A percentile compares a stretch with the other conserved stretches of the same genome.
Conservation (phyloP, 2,888 invertebrate species). For the Myopa tessellatipennis region DNA sequence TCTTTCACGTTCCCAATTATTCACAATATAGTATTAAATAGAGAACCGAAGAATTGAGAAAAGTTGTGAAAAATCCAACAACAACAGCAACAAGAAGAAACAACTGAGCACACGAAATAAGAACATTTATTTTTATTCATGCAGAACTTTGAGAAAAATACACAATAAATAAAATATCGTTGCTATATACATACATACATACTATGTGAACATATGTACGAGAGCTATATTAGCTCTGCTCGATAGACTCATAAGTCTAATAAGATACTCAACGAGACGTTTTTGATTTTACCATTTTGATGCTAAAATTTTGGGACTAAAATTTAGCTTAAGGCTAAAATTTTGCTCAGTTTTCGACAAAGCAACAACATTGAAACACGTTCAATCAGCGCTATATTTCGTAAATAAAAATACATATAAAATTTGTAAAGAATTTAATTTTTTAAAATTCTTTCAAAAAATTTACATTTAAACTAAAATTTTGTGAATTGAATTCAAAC, state of each 20-base stretch:
- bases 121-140: slow-evolving; percentile 33
- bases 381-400: not conserved
- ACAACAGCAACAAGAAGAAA: not conserved
- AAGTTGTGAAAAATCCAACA: not conserved
- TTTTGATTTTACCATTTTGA: too few species aligned
- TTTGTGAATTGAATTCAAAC: too few species aligned
- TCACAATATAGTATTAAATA: not conserved
- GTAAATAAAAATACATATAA: too few species aligned
- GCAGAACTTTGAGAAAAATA: slow-evolving; percentile 15
- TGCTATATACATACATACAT: slow-evolving; percentile 10
- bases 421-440: not conserved
- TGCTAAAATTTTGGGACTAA: slow-evolving; percentile 12
- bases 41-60: slow-evolving; percentile 11
- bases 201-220: not conserved
- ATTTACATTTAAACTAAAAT: too few species aligned
- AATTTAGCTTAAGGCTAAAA: slow-evolving; percentile 10
- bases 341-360: slow-evolving; percentile 26
- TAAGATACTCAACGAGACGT: too few species aligned
- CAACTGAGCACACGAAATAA: not conserved
- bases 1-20: not conserved
- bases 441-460: too few species aligned
- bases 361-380: slow-evolving; percentile 26
- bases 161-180: not conserved
- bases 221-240: too few species aligned
- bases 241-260: too few species aligned